A percentile compares a stretch with the other conserved stretches of the same genome.
Evolutionary conservation across 2,113 vertebrate genomes (phyloP).

Genomic region (Gambusia affinis): DNA sequence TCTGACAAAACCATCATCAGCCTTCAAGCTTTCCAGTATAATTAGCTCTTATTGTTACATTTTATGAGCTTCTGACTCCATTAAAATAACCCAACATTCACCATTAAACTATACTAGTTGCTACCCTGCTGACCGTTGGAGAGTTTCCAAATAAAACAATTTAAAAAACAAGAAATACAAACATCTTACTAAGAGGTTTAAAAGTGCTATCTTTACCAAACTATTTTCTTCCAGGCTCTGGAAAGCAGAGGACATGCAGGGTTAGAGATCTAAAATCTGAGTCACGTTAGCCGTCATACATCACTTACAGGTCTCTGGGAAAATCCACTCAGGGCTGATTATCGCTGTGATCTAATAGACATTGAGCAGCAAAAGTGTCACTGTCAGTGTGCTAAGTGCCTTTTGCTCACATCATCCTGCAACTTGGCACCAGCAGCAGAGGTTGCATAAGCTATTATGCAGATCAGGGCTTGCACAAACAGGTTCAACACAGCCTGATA

Average conservation of each 20-base stretch:
- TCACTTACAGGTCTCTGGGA: constrained; percentile 55
- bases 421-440: constrained; percentile 7
- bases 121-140: neutral
- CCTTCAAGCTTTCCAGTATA: neutral
- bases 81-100: neutral
- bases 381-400: constrained; percentile 5
- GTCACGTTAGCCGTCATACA: constrained; percentile 31
- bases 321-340: constrained; percentile 71
- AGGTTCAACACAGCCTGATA: neutral
- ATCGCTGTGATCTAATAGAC: constrained; percentile 51
- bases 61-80: neutral
- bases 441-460: constrained; percentile 18
- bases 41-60: neutral
- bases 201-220: neutral
- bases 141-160: neutral
- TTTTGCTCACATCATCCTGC: constrained; percentile 19
- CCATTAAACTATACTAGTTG: neutral
- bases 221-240: neutral
- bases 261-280: constrained; percentile 57
- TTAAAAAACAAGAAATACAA: no score
- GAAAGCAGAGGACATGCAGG: constrained; percentile 14
- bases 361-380: constrained; percentile 41
- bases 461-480: constrained; percentile 7
- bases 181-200: neutral
- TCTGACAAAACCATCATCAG: no score